Conservation (phyloP, 2,113 vertebrate genomes). For the Calonectris borealis region DNA sequence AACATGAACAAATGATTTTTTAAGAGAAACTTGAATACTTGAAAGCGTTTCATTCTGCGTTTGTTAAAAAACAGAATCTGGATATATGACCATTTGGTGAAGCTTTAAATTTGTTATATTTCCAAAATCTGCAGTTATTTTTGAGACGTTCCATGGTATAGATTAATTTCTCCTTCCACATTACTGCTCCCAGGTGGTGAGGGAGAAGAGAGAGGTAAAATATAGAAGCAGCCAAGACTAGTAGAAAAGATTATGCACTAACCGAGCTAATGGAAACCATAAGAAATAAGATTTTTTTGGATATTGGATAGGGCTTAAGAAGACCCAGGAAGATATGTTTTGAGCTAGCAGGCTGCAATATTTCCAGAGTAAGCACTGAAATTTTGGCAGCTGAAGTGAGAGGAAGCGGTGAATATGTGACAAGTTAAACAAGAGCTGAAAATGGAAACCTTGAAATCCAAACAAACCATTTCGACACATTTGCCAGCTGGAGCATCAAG, state of each 20-base stretch:
- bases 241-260: background rate
- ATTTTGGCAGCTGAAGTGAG: background rate
- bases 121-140: background rate
- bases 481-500: background rate
- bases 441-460: constrained; percentile 29
- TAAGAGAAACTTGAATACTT: background rate
- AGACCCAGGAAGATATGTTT: background rate
- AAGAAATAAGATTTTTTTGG: background rate
- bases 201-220: background rate
- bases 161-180: background rate
- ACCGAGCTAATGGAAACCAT: background rate
- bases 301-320: background rate
- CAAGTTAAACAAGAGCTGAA: constrained; percentile 16
- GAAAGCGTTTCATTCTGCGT: background rate
- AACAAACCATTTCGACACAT: background rate
- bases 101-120: background rate
- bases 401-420: background rate
- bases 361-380: background rate
- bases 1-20: background rate
- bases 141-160: background rate
- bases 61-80: background rate
- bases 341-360: background rate
- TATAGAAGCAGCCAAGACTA: background rate
- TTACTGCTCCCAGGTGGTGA: background rate
- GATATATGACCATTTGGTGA: background rate